Conservation (phyloP, 1,140 invertebrate genomes). For the Brachionus asplanchnoidis region DNA sequence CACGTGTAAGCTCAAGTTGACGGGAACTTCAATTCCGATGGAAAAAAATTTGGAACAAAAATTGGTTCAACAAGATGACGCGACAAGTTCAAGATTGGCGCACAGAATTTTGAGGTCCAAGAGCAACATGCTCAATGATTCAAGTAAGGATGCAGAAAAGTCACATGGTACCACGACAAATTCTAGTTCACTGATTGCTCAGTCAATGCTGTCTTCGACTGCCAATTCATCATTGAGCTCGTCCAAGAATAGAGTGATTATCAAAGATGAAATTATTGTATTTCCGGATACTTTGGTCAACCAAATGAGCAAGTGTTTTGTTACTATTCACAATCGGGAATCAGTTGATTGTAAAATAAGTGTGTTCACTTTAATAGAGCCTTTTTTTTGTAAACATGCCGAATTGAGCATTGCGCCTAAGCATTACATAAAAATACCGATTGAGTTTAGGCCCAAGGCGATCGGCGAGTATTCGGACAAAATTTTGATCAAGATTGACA, state of each 20-base stretch:
- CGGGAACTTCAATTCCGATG: conserved; percentile 1
- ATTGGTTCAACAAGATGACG: conserved; percentile 10
- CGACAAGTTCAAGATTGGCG: neutral
- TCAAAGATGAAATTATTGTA: neutral
- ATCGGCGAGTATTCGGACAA: conserved; percentile 29
- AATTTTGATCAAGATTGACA: conserved; percentile 34
- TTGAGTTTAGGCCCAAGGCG: conserved; percentile 26
- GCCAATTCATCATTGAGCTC: neutral
- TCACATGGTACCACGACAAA: neutral
- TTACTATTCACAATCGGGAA: conserved; percentile 33
- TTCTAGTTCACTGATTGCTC: neutral
- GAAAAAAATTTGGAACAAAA: conserved; percentile 29
- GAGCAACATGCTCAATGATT: neutral
- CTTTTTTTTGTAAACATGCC: conserved; percentile 30
- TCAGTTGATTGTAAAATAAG: neutral
- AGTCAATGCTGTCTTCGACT: neutral
- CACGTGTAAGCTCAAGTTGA: neutral
- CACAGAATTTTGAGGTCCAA: neutral
- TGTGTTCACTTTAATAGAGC: conserved; percentile 22
- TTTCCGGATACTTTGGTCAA: conserved; percentile 11
- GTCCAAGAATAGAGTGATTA: neutral
- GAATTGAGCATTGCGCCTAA: neutral
- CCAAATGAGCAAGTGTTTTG: neutral
- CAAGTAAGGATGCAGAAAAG: neutral
- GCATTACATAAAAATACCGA: conserved; percentile 35